Base-by-base conservation (phyloP, 2,888 invertebrate species). In the Monoplex corrugatus region DNA sequence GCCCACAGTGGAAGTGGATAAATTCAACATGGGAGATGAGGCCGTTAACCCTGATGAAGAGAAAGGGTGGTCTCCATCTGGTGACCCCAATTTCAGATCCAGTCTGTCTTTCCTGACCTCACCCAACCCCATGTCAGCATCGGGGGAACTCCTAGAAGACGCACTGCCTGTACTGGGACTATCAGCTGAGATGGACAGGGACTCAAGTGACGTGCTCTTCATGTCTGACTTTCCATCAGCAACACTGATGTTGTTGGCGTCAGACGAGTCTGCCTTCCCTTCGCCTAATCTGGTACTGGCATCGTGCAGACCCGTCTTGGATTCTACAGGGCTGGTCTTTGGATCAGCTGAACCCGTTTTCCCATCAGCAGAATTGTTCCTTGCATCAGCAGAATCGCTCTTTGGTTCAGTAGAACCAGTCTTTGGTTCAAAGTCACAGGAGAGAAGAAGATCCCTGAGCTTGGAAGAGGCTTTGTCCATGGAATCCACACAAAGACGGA, bases 401-500 rank as follows among this genome's bases (percentile, higher is more conserved):
- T 84, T 32, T 50, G 50, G 8, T 16, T 44, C 83, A 38, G 28
- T n/a, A 32, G 40, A n/a, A 6, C 38, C 57, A 5, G 78, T 35
- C 35, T 86, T 87, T 10, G 82, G 72, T 35, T 91, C 87, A 38
- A 92, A 89, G 38, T 92, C 90, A 83, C 92, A 91, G 40, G 92
- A 90, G 40, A 92, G 90, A 6, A 94, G 90, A n/a, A 94, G 90
- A 44, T 93, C 93, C 28, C 91, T 88, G 35, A 94, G 92, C 86
- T 93, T 92, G 80, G 90, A 90, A 40, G 94, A 92, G 13, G 93
- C 91, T 72, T 92, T 92, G 44, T 93, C 92, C 16, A 93, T 91
- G 13, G 94, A 92, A 35, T 93, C 93, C n/a, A 91, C 92, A 83
- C 94, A 94, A 50, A 93, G 89, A 10, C 90, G 89, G 32, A 94